Evolutionary conservation across 2,797 vertebrate genomes (phyloP).

Genomic region (Myotis daubentonii): DNA sequence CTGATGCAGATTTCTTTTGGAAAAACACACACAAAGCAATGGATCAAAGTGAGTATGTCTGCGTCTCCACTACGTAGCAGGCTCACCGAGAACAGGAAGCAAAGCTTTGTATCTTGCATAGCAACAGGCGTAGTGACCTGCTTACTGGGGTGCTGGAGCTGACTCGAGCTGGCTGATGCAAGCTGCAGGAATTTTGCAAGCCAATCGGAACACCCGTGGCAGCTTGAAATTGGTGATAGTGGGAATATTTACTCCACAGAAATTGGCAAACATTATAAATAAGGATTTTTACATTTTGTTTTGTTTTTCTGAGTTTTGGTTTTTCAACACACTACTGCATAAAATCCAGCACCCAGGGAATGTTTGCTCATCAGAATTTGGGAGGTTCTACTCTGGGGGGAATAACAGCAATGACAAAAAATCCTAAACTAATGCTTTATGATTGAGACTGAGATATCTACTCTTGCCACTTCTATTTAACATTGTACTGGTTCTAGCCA

Average conservation of each 20-base stretch:
- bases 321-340: not conserved
- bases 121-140: not conserved
- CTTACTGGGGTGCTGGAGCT: not conserved
- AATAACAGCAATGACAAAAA: not conserved
- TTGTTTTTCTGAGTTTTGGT: not conserved
- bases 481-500: not conserved
- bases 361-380: not conserved
- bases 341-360: not conserved
- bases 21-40: not conserved
- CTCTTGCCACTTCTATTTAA: not conserved
- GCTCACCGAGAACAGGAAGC: not conserved
- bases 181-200: not conserved
- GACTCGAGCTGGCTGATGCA: not conserved
- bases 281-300: not conserved
- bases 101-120: not conserved
- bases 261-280: not conserved
- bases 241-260: not conserved
- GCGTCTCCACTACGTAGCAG: not conserved
- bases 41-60: not conserved
- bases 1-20: constrained; percentile 16
- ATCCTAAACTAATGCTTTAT: not conserved
- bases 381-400: not conserved
- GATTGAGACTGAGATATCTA: not conserved
- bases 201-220: not conserved
- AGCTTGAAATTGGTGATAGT: not conserved